A percentile compares a stretch with the other conserved stretches of the same genome.
Evolutionary conservation across 2,888 invertebrate species (phyloP).

Genomic region (Halictus quadricinctus): DNA sequence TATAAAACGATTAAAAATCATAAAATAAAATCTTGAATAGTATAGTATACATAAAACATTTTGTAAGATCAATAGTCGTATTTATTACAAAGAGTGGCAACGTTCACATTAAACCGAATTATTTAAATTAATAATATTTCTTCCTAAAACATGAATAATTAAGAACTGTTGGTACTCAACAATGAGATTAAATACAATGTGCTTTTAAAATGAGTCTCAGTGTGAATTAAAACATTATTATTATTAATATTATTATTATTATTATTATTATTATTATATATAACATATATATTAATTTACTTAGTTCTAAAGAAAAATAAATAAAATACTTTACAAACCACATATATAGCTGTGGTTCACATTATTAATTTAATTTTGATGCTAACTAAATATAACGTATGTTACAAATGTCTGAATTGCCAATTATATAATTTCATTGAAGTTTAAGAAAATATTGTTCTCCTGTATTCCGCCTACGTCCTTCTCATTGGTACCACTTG

Average conservation of each 20-base stretch:
- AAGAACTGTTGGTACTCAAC: conserved; percentile 35
- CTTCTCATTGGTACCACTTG: conserved; percentile 8
- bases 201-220: conserved; percentile 24
- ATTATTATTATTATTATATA: conserved; percentile 5
- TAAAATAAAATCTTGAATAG: conserved; percentile 22
- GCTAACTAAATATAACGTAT: conserved; percentile 53
- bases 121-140: conserved; percentile 32
- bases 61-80: conserved; percentile 32
- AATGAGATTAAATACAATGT: conserved; percentile 44
- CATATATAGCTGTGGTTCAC: conserved; percentile 27
- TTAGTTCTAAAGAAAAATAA: conserved; percentile 62
- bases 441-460: conserved; percentile 28
- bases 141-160: conserved; percentile 22
- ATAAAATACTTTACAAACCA: conserved; percentile 65
- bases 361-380: conserved; percentile 35
- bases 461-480: conserved; percentile 18
- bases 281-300: conserved; percentile 57
- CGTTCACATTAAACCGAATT: conserved; percentile 31
- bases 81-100: conserved; percentile 30
- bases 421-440: conserved; percentile 38
- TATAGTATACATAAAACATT: conserved; percentile 24
- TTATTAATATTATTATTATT: not conserved
- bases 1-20: conserved; percentile 33
- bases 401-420: conserved; percentile 37
- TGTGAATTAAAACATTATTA: conserved; percentile 41